These are phyloP conservation scores for Thalassoma bifasciatum DNA, from an alignment of 2,113 vertebrate species.

Conservation along the genomic window DNA sequence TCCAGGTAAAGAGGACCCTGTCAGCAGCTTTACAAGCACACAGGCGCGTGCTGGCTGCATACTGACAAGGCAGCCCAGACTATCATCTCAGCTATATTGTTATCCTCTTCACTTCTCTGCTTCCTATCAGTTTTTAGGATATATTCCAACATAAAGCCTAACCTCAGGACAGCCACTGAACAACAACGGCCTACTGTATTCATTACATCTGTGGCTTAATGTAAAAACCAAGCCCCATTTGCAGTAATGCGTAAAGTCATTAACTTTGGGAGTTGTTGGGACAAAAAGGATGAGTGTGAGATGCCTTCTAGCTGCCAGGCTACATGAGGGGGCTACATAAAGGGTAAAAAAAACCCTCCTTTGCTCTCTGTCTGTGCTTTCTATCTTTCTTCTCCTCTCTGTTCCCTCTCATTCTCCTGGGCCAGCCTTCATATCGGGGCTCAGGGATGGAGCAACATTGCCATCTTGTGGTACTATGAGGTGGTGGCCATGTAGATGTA, in stretches of 20 bases:
- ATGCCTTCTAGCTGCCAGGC: conserved; percentile 76
- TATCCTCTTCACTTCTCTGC: conserved; percentile 64
- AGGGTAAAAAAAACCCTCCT: conserved; percentile 59
- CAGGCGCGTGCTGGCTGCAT: conserved; percentile 56
- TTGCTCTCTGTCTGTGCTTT: conserved; percentile 64
- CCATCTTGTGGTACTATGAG: conserved; percentile 69
- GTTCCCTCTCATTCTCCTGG: conserved; percentile 45
- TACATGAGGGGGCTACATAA: conserved; percentile 71
- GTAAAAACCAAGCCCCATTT: conserved; percentile 79
- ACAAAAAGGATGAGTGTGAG: conserved; percentile 73
- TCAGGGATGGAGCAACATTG: conserved; percentile 73
- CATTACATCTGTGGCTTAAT: conserved; percentile 80
- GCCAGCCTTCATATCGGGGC: conserved; percentile 23
- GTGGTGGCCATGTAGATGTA: not conserved
- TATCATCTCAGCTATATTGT: conserved; percentile 53
- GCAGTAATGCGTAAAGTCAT: conserved; percentile 83
- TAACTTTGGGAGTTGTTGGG: conserved; percentile 82
- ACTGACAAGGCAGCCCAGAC: conserved; percentile 58
- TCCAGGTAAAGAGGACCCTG: conserved; percentile 72
- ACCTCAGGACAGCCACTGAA: conserved; percentile 70
- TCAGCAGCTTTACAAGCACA: conserved; percentile 74
- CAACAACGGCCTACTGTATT: conserved; percentile 74
- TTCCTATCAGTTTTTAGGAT: conserved; percentile 69
- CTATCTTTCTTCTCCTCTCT: conserved; percentile 58
- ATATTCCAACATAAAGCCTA: conserved; percentile 66